Percentiles rank a stretch among this genome's conserved stretches.
phyloP scores from a whole-genome alignment of 2,888 invertebrate genomes.

The Cacoxenus indagator region DNA sequence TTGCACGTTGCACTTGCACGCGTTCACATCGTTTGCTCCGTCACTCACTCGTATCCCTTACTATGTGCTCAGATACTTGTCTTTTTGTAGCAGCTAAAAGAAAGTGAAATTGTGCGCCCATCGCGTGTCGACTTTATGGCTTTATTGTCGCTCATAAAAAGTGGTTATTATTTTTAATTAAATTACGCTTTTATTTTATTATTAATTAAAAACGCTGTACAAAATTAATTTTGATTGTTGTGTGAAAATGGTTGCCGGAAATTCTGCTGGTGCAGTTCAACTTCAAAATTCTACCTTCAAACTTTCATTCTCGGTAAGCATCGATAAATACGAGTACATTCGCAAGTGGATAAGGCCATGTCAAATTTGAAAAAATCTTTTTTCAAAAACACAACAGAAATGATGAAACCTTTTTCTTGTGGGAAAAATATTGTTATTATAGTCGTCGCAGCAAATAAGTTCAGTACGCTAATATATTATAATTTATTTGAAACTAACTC shows the following conservation, averaged over 20 bases:
- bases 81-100: not conserved
- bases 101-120: not conserved
- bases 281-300: constrained; percentile 48
- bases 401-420: too few species aligned
- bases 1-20: constrained; percentile 55
- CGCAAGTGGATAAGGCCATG: too few species aligned
- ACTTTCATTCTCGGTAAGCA: constrained; percentile 62
- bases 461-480: too few species aligned
- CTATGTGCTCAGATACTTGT: constrained; percentile 2
- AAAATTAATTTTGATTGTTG: not conserved
- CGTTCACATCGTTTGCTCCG: constrained; percentile 39
- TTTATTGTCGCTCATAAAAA: not conserved
- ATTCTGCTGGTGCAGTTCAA: constrained; percentile 42
- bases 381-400: too few species aligned
- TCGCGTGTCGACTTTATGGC: not conserved
- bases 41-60: not conserved
- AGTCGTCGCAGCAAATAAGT: too few species aligned
- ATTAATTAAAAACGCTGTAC: not conserved
- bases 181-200: not conserved
- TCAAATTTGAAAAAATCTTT: too few species aligned
- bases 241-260: constrained; percentile 56
- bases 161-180: not conserved
- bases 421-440: too few species aligned
- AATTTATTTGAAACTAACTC: too few species aligned
- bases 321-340: not conserved